A percentile compares a stretch with the other conserved stretches of the same genome.
phyloP scores from a whole-genome alignment of 2,797 vertebrate species.

The Poecilia picta region DNA sequence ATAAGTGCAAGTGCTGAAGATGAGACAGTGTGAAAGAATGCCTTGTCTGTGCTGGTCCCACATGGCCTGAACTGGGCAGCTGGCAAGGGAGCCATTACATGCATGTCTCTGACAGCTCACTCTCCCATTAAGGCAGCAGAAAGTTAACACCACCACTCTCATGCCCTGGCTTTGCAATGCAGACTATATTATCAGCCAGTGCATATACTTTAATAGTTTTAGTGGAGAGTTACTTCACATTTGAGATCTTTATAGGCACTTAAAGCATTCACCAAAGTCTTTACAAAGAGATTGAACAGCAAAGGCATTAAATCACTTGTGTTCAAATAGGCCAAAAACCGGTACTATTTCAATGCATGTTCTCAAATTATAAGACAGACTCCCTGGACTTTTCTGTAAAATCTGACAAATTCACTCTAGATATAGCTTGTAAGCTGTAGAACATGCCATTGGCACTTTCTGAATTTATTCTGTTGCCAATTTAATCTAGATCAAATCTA shows the following conservation, averaged over 20 bases:
- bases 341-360: not conserved
- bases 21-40: constrained; percentile 62
- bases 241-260: constrained; percentile 21
- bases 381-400: not conserved
- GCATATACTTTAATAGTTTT: constrained; percentile 48
- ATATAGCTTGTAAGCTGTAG: not conserved
- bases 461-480: not conserved
- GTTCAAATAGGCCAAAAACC: not conserved
- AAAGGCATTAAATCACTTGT: not conserved
- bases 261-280: constrained; percentile 6
- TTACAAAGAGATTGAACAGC: not conserved
- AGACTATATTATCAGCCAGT: constrained; percentile 46
- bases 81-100: constrained; percentile 82
- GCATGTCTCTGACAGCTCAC: constrained; percentile 81
- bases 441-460: not conserved
- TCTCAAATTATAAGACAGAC: constrained; percentile 1
- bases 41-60: constrained; percentile 73
- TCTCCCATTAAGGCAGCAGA: constrained; percentile 79
- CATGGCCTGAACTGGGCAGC: constrained; percentile 77
- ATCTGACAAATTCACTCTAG: not conserved
- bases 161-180: constrained; percentile 59
- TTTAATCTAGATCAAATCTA: not conserved
- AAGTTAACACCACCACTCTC: constrained; percentile 70
- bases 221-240: constrained; percentile 29
- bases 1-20: constrained; percentile 32